Conservation (phyloP, 2,797 vertebrate species). For the Atherinosoma microstoma region DNA sequence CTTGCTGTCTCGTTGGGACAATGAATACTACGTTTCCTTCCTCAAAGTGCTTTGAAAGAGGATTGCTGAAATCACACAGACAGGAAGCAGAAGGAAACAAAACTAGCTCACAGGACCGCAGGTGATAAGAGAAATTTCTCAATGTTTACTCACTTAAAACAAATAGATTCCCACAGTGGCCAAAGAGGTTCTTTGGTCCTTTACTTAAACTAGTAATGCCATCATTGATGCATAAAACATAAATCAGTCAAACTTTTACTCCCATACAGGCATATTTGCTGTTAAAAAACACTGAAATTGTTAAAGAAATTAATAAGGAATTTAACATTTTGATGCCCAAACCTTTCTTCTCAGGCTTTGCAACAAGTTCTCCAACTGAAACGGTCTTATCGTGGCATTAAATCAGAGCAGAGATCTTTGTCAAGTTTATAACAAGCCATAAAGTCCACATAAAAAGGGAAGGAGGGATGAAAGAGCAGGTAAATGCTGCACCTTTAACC, state of each 20-base stretch:
- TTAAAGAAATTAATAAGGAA: too few species aligned
- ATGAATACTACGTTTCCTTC: slow-evolving; percentile 55
- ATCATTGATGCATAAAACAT: neutral
- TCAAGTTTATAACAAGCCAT: too few species aligned
- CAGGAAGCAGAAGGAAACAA: slow-evolving; percentile 42
- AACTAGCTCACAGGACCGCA: slow-evolving; percentile 12
- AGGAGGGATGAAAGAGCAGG: too few species aligned
- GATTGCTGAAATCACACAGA: slow-evolving; percentile 30
- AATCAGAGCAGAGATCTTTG: too few species aligned
- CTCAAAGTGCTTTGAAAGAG: slow-evolving; percentile 48
- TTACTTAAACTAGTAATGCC: neutral
- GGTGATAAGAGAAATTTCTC: slow-evolving; percentile 6
- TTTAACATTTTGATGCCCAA: too few species aligned
- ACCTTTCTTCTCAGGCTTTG: too few species aligned
- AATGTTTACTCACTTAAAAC: slow-evolving; percentile 8
- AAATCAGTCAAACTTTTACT: neutral
- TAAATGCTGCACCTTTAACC: too few species aligned
- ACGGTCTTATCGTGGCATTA: too few species aligned
- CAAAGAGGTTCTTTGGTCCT: neutral
- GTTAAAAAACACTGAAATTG: neutral
- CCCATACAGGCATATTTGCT: neutral
- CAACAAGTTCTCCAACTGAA: too few species aligned
- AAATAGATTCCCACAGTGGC: neutral
- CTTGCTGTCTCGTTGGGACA: slow-evolving; percentile 20
- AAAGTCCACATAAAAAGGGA: too few species aligned